These are phyloP conservation scores for Heliconius hewitsoni DNA, from an alignment of 1,140 invertebrate species.

Conservation along the genomic window DNA sequence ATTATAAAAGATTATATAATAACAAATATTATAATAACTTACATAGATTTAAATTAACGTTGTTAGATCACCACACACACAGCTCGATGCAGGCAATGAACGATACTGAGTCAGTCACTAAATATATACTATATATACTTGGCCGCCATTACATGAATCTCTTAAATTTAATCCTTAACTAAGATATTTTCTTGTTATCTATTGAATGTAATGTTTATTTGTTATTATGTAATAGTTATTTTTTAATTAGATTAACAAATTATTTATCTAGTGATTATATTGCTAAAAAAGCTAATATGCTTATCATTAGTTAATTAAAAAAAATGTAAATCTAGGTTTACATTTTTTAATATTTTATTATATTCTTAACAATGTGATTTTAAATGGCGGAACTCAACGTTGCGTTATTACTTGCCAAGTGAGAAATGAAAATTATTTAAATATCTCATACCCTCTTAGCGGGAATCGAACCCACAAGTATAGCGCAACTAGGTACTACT, in stretches of 20 bases:
- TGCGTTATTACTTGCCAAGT: not conserved
- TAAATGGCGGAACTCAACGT: not conserved
- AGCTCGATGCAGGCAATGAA: not conserved
- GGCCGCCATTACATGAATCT: not conserved
- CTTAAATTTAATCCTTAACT: not conserved
- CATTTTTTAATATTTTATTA: not conserved
- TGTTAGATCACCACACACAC: not conserved
- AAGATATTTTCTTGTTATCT: not conserved
- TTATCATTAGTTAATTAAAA: no score
- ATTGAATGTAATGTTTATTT: not conserved
- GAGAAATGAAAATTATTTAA: no score
- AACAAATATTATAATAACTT: not conserved
- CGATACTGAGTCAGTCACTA: not conserved
- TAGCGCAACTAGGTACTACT: no score
- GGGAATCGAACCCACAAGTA: no score
- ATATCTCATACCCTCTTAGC: no score
- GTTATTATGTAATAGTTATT: not conserved
- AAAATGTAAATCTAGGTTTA: no score
- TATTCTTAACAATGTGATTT: not conserved
- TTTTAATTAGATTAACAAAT: not conserved
- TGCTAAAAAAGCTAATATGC: not conserved
- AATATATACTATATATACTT: not conserved
- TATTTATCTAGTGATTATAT: not conserved
- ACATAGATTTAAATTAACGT: not conserved
- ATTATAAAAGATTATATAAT: not conserved